Conservation (phyloP, 2,113 vertebrate species). For the Tinamus guttatus region DNA sequence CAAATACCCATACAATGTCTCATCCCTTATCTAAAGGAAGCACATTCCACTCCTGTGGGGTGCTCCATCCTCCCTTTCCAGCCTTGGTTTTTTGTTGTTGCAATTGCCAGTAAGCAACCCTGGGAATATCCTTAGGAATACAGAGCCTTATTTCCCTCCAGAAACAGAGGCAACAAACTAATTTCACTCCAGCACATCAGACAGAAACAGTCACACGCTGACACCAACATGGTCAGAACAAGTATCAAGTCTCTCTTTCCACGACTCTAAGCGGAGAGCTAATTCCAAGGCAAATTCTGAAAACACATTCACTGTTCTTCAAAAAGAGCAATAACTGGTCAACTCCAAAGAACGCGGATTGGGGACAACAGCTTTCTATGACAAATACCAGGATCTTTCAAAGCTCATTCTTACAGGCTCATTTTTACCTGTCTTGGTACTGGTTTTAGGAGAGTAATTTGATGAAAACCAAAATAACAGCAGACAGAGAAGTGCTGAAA, state of each 20-base stretch:
- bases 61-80: not conserved
- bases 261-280: not conserved
- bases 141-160: not conserved
- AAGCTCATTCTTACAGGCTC: not conserved
- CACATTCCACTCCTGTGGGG: not conserved
- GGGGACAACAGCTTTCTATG: not conserved
- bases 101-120: not conserved
- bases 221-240: not conserved
- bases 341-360: not conserved
- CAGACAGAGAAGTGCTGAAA: not conserved
- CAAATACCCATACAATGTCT: not conserved
- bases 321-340: not conserved
- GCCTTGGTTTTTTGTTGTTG: not conserved
- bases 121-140: not conserved
- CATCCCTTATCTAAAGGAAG: not conserved
- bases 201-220: not conserved
- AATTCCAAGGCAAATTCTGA: not conserved
- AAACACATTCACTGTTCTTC: not conserved
- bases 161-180: not conserved
- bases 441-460: not conserved
- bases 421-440: not conserved
- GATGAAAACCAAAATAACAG: not conserved
- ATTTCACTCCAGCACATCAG: not conserved
- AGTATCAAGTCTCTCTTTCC: not conserved
- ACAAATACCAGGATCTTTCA: not conserved